phyloP scores from a whole-genome alignment of 30 jellyfish, hydroid and myxozoan species.

The Aurelia sp. region DNA sequence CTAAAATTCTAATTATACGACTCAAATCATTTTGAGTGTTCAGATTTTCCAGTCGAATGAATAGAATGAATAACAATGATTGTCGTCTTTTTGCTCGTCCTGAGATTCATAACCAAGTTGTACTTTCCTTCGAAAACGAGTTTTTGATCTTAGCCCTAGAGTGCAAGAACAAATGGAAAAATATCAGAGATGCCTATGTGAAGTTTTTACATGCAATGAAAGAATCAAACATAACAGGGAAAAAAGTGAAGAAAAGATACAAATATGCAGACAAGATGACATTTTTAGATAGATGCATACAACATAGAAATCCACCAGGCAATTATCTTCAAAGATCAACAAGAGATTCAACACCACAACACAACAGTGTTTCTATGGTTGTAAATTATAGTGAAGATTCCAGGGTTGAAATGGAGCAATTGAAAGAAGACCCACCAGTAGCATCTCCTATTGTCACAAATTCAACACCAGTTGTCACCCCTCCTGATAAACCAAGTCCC shows the following conservation, averaged over 20 bases:
- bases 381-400: conserved; percentile 37
- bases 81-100: no score
- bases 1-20: no score
- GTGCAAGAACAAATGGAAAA: conserved; percentile 80
- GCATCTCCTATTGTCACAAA: background rate
- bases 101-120: no score
- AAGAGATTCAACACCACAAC: conserved; percentile 49
- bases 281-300: conserved; percentile 64
- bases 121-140: no score
- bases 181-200: conserved; percentile 79
- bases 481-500: conserved; percentile 19
- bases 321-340: conserved; percentile 13
- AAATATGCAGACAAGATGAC: conserved; percentile 73
- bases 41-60: no score
- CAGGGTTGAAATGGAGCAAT: conserved; percentile 10
- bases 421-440: background rate
- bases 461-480: background rate
- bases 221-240: conserved; percentile 46
- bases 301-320: conserved; percentile 70
- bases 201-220: conserved; percentile 57
- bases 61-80: no score
- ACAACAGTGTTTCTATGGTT: conserved; percentile 71
- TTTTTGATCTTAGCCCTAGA: conserved; percentile 39
- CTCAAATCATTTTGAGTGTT: no score
- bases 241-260: conserved; percentile 57